Evolutionary conservation across 1,140 invertebrate genomes (phyloP).

Genomic region (Pogonognathellus flavescens): DNA sequence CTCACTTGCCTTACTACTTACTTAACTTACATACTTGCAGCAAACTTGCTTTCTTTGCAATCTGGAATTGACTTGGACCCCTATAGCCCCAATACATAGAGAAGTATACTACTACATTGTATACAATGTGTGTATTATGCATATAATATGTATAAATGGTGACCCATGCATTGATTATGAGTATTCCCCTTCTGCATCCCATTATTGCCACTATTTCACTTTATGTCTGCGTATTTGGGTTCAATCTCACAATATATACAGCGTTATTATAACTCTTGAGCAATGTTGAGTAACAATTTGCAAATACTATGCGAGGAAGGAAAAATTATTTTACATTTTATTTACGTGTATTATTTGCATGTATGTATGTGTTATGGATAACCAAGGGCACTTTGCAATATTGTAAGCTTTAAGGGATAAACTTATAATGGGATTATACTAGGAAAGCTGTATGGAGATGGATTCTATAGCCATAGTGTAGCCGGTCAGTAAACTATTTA

Average conservation of each 20-base stretch:
- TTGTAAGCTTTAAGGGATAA: no score
- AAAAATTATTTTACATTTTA: neutral
- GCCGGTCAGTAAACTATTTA: neutral
- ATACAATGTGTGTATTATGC: no score
- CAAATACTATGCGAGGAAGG: neutral
- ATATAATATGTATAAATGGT: no score
- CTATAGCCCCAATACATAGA: neutral
- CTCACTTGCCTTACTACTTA: neutral
- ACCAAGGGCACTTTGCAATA: constrained; percentile 40
- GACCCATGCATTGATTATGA: neutral
- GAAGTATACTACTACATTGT: no score
- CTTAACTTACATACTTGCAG: neutral
- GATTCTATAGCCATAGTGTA: neutral
- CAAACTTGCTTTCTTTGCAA: neutral
- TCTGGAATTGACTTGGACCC: constrained; percentile 21
- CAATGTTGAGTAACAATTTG: no score
- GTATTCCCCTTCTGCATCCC: neutral
- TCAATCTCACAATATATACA: neutral
- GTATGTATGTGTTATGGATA: constrained; percentile 24
- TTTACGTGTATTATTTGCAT: neutral
- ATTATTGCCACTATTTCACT: neutral
- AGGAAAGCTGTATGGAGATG: neutral
- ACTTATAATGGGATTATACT: no score
- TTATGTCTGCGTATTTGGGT: constrained; percentile 6
- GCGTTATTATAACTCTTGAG: no score